phyloP scores from a whole-genome alignment of 2,797 vertebrate genomes.

The Myoxocephalus aenaeus region DNA sequence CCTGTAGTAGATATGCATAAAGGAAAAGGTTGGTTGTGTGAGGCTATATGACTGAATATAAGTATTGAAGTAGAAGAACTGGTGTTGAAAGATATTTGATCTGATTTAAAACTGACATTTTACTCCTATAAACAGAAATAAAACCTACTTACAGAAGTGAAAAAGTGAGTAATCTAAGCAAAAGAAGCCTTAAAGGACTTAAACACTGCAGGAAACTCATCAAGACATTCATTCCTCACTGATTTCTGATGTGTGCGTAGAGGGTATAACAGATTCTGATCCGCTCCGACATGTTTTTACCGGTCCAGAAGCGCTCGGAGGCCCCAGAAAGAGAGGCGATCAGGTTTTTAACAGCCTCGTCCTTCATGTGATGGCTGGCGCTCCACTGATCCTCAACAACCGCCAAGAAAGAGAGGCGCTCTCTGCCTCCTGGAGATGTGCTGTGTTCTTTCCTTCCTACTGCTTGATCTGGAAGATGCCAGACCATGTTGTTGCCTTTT shows the following conservation, averaged over 20 bases:
- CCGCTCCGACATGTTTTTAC: slow-evolving; percentile 55
- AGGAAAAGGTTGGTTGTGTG: too few relatives aligned
- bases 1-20: too few relatives aligned
- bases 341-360: slow-evolving; percentile 57
- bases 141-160: neutral
- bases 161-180: neutral
- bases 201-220: too few relatives aligned
- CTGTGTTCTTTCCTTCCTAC: slow-evolving; percentile 17
- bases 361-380: slow-evolving; percentile 70
- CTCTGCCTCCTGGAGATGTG: slow-evolving; percentile 65
- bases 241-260: neutral
- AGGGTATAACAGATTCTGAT: slow-evolving; percentile 3
- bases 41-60: too few relatives aligned
- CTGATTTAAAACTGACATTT: neutral
- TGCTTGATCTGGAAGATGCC: slow-evolving; percentile 61
- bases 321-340: slow-evolving; percentile 36
- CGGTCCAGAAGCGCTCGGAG: slow-evolving; percentile 39
- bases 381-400: slow-evolving; percentile 63
- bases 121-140: neutral
- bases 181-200: neutral
- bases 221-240: too few relatives aligned
- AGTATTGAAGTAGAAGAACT: too few relatives aligned
- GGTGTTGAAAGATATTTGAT: too few relatives aligned
- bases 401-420: neutral
- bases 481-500: slow-evolving; percentile 25